Conservation (phyloP, 2,888 invertebrate species). For the Drosophila ustulata region DNA sequence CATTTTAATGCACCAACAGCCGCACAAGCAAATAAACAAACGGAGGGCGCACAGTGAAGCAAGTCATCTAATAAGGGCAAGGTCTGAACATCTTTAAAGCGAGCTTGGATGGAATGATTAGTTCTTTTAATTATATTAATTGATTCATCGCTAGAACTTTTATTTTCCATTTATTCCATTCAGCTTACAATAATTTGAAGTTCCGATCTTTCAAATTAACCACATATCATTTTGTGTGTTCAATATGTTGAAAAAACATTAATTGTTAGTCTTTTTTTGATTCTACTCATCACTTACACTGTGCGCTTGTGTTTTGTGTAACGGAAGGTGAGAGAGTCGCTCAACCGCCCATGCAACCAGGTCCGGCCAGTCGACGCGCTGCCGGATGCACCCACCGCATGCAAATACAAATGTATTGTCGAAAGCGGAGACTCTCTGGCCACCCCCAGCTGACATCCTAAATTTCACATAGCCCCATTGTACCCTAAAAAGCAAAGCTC, state of each 20-base stretch:
- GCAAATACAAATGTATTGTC: slow-evolving; percentile 81
- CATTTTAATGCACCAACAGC: slow-evolving; percentile 74
- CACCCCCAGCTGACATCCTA: neutral
- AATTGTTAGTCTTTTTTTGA: no score
- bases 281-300: slow-evolving; percentile 31
- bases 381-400: slow-evolving; percentile 75
- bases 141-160: no score
- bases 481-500: neutral
- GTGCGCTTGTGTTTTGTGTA: slow-evolving; percentile 58
- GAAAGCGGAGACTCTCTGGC: slow-evolving; percentile 64
- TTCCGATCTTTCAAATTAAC: no score
- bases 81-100: neutral
- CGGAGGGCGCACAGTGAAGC: slow-evolving; percentile 40
- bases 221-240: no score
- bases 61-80: neutral
- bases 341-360: slow-evolving; percentile 64
- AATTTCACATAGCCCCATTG: slow-evolving; percentile 9
- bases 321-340: slow-evolving; percentile 75
- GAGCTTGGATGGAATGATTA: neutral
- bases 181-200: no score
- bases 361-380: slow-evolving; percentile 53
- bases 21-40: slow-evolving; percentile 29
- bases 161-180: no score
- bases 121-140: neutral
- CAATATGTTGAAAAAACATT: no score